Percentiles rank a stretch among this genome's conserved stretches.
Conservation (phyloP, 2,888 invertebrate species). For the Phaedon cochleariae region DNA sequence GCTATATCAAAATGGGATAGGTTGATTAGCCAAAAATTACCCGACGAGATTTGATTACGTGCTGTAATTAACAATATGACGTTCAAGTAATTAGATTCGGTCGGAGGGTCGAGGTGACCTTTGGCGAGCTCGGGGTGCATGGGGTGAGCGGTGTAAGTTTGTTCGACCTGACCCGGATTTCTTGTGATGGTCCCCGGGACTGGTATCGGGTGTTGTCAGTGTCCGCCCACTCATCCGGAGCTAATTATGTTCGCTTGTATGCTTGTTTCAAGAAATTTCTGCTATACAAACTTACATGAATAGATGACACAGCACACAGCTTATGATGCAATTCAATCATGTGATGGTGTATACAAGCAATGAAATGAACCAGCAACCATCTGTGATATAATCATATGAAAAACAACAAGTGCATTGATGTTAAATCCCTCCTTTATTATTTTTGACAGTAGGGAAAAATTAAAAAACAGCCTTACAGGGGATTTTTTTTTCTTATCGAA, state of each 20-base stretch:
- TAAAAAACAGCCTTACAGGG: no score
- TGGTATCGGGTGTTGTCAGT: slow-evolving; percentile 15
- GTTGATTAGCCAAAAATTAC: slow-evolving; percentile 40
- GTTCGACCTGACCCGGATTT: slow-evolving; percentile 40
- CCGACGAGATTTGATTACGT: slow-evolving; percentile 37
- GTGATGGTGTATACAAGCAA: no score
- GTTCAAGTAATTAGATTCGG: slow-evolving; percentile 45
- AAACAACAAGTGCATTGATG: no score
- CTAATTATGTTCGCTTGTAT: slow-evolving; percentile 44
- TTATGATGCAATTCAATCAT: no score
- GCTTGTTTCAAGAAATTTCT: no score
- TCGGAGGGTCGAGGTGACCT: slow-evolving; percentile 32
- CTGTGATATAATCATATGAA: no score
- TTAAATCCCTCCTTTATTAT: no score
- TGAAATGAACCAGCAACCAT: no score
- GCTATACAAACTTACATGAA: no score
- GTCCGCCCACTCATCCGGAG: slow-evolving; percentile 27
- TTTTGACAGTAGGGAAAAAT: no score
- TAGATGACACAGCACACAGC: no score
- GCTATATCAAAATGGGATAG: background rate
- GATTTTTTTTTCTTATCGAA: no score
- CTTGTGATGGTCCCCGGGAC: slow-evolving; percentile 31
- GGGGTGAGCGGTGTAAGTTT: slow-evolving; percentile 34
- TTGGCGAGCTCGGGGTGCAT: slow-evolving; percentile 28
- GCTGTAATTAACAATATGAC: slow-evolving; percentile 42